Conservation (phyloP, 2,797 vertebrate species). For the Tachyglossus aculeatus region DNA sequence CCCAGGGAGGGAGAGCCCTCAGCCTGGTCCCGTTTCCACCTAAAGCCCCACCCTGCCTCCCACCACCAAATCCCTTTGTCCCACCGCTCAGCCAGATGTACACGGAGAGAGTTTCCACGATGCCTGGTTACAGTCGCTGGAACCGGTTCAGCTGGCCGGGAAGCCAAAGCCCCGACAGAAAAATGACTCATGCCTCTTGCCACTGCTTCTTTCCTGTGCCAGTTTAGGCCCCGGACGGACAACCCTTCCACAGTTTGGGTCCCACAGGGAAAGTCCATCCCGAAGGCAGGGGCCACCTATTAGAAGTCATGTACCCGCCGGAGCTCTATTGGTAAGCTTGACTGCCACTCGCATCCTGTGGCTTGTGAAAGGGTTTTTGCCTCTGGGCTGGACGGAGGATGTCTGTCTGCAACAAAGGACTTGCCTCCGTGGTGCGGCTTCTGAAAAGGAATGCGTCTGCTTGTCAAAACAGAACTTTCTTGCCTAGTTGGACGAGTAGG, state of each 20-base stretch:
- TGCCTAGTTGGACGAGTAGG: conserved; percentile 1
- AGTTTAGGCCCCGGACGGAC: conserved; percentile 4
- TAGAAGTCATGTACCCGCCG: background rate
- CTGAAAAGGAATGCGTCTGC: conserved; percentile 33
- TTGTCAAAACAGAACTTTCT: conserved; percentile 49
- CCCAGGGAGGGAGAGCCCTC: no score
- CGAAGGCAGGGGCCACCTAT: background rate
- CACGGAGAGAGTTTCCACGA: no score
- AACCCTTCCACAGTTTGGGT: background rate
- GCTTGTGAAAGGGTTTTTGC: background rate
- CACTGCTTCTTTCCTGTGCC: conserved; percentile 23
- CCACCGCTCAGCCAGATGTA: no score
- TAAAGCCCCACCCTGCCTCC: no score
- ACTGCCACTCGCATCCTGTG: background rate
- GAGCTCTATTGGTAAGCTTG: background rate
- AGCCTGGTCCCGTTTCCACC: no score
- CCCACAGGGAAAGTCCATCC: conserved; percentile 1
- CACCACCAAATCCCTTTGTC: no score
- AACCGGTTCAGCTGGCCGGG: conserved; percentile 42
- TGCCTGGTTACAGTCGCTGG: conserved; percentile 43
- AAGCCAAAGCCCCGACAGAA: conserved; percentile 49
- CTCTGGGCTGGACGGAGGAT: conserved; percentile 13
- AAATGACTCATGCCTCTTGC: conserved; percentile 26
- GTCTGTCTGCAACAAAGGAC: conserved; percentile 10
- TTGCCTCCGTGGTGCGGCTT: conserved; percentile 32